These are phyloP conservation scores for Drosophila maculinotata DNA, from an alignment of 2,888 invertebrate genomes.

Conservation along the genomic window DNA sequence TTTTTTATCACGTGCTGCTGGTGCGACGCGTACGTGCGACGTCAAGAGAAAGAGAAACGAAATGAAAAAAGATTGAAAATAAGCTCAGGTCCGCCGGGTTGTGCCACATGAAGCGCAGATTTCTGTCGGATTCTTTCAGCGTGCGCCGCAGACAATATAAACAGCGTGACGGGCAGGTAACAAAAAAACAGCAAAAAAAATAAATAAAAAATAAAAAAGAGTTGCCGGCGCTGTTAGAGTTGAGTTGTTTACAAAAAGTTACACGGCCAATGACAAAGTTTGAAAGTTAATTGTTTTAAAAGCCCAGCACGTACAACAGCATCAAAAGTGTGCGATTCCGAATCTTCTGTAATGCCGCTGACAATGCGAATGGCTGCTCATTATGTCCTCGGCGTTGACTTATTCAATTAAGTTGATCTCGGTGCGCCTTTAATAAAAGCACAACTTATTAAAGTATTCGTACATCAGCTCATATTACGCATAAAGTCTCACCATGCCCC, in stretches of 20 bases:
- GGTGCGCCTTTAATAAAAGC: constrained; percentile 53
- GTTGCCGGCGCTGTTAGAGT: constrained; percentile 24
- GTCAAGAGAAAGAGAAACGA: constrained; percentile 21
- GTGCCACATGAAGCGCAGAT: constrained; percentile 56
- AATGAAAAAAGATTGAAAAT: constrained; percentile 58
- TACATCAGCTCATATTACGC: constrained; percentile 31
- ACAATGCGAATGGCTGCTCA: constrained; percentile 14
- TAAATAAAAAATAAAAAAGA: constrained; percentile 13
- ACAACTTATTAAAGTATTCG: constrained; percentile 44
- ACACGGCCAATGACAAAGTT: constrained; percentile 56
- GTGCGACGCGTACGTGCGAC: constrained; percentile 51
- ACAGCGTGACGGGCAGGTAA: constrained; percentile 49
- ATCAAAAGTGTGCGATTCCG: constrained; percentile 35
- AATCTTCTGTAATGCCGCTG: background rate
- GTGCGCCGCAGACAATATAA: constrained; percentile 58
- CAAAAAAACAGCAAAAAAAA: constrained; percentile 1
- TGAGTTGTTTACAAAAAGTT: constrained; percentile 43
- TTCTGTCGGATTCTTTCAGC: constrained; percentile 61
- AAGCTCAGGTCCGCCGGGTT: constrained; percentile 53
- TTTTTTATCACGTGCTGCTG: constrained; percentile 59
- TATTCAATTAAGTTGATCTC: constrained; percentile 57
- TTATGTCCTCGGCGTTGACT: constrained; percentile 45
- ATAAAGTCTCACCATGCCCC: constrained; percentile 17
- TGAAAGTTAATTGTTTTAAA: constrained; percentile 74
- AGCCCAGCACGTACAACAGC: constrained; percentile 55